Percentiles rank a stretch among this genome's conserved stretches.
phyloP scores from a whole-genome alignment of 2,888 invertebrate species.

The Listrodromus nycthemerus region DNA sequence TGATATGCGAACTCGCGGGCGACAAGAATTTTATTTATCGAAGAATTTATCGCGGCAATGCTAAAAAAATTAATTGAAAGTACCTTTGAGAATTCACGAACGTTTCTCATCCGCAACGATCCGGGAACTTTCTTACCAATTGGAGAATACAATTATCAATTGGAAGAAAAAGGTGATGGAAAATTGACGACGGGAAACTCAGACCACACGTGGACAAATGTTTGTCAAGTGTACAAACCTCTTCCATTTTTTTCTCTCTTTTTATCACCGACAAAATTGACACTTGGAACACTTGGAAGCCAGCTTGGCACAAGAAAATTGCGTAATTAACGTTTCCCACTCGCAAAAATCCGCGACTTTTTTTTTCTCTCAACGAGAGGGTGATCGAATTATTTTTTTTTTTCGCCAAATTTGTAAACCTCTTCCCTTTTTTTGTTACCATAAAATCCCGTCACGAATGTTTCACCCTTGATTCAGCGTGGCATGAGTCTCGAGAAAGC shows the following conservation, averaged over 20 bases:
- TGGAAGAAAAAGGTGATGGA: too few species aligned
- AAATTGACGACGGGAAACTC: too few species aligned
- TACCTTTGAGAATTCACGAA: too few species aligned
- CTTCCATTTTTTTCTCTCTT: not conserved
- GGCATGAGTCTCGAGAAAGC: constrained; percentile 3
- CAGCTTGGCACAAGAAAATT: not conserved
- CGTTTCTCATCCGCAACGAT: too few species aligned
- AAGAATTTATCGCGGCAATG: not conserved
- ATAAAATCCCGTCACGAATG: not conserved
- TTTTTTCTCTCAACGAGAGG: too few species aligned
- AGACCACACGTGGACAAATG: too few species aligned
- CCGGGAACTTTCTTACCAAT: too few species aligned
- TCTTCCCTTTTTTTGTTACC: not conserved
- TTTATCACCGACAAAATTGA: not conserved
- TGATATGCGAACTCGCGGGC: not conserved
- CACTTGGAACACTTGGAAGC: not conserved
- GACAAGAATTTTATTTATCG: not conserved
- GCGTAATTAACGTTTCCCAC: too few species aligned
- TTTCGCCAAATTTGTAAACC: not conserved
- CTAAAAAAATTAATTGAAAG: too few species aligned
- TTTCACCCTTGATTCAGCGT: constrained; percentile 5
- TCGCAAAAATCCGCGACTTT: too few species aligned
- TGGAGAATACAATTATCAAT: too few species aligned
- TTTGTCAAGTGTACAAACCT: not conserved
- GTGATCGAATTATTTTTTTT: too few species aligned